Evolutionary conservation across 2,113 vertebrate genomes (phyloP).

Genomic region (Rhizomys pruinosus): DNA sequence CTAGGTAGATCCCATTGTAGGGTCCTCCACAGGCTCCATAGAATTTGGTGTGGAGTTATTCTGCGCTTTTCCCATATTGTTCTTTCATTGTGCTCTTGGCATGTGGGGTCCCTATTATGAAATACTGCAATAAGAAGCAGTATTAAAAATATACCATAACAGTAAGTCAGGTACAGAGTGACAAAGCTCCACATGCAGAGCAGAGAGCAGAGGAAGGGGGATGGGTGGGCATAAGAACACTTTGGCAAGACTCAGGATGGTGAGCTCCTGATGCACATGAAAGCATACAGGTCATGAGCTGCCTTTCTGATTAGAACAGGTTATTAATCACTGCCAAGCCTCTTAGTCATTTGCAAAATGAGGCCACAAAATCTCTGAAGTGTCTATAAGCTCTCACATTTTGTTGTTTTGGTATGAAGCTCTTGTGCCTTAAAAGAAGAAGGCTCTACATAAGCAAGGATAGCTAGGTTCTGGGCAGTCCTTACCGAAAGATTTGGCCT

Average conservation of each 20-base stretch:
- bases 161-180: not conserved
- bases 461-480: not conserved
- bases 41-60: no score
- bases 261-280: not conserved
- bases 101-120: not conserved
- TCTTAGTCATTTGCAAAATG: not conserved
- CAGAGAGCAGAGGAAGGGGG: not conserved
- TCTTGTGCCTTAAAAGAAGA: not conserved
- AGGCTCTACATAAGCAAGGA: not conserved
- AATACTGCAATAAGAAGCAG: not conserved
- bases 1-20: no score
- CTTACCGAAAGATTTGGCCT: not conserved
- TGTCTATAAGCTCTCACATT: not conserved
- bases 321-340: not conserved
- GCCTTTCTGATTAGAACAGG: not conserved
- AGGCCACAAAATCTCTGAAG: not conserved
- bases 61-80: no score
- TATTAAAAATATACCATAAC: not conserved
- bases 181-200: not conserved
- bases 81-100: no score
- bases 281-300: not conserved
- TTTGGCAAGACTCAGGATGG: not conserved
- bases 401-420: not conserved
- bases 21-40: no score
- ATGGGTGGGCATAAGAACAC: not conserved